Base-by-base conservation (phyloP, 1,140 invertebrate species). In the Leptonema lineaticorne region DNA sequence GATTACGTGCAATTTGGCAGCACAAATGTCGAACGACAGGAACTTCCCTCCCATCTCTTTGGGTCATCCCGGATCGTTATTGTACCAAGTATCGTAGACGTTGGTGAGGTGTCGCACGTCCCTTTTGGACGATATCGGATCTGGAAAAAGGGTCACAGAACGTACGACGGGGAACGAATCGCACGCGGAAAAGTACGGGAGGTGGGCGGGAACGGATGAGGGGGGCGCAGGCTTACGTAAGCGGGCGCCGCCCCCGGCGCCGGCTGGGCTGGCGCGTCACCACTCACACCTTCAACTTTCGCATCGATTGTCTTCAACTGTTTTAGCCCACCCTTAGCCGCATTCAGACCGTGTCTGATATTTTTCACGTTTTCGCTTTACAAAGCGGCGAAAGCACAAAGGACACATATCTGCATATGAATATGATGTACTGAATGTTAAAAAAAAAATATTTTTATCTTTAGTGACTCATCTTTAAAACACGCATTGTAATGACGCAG, bases 261-360 rank as follows among this genome's bases (percentile, higher is more conserved):
- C 69, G 69, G 64, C 69, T 70, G 69, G 69, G 66, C 69, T 70
- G 69, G 63, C 62, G 28, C 24, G 59, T 48, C 45, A 37, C 29
- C 59, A 48, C 22, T 26, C 50, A 20, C 16, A 41, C 50, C 50
- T 1, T 22, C 22, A 24, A 37, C 20, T 62, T 37, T 37, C 59
- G 28, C 46, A 62, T 60, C 64, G 50, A 64, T 45, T 66, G 28
- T 22, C 48, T 57, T 64, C 27, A 33, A 41, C 59, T 18, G n/a
- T n/a, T 62, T 22, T 16, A 22, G 33, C 20, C 20, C 18, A 18
- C 59, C 33, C 30, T 27, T 20, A 37, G 14, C 37, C 37, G 37
- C 37, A 41, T 41, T 41, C 37, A 9, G 37, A 16, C 37, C 37
- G 11, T 41, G 37, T 2, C 37, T 41, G 37, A 41, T 4, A 41